phyloP scores from a whole-genome alignment of 2,113 vertebrate genomes.

The Ahaetulla prasina region DNA sequence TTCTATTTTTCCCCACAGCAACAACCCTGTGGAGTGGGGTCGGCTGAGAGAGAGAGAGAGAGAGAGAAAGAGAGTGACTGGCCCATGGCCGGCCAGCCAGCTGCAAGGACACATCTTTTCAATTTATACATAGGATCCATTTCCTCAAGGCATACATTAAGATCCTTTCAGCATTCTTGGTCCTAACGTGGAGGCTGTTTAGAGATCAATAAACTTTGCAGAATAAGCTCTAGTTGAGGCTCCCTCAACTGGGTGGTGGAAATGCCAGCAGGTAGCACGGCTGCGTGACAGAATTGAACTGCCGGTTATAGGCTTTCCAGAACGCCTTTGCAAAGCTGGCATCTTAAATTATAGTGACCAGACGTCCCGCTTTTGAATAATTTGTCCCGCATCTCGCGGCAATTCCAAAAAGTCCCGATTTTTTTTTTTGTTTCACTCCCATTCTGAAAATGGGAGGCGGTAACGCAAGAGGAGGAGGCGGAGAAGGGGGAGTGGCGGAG shows the following conservation, averaged over 20 bases:
- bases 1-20: neutral
- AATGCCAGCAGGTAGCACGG: neutral
- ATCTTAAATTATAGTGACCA: no score
- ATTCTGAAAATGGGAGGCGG: no score
- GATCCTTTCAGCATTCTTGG: neutral
- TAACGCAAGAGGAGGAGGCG: no score
- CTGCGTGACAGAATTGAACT: neutral
- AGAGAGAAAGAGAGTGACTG: neutral
- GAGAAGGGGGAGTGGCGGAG: no score
- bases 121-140: neutral
- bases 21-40: neutral
- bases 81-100: neutral
- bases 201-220: neutral
- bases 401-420: no score
- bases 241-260: neutral
- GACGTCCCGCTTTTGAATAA: no score
- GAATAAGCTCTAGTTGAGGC: neutral
- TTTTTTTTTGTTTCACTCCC: no score
- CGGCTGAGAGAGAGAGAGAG: no score
- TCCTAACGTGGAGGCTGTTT: neutral
- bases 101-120: neutral
- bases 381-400: no score
- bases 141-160: neutral
- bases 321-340: neutral
- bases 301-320: neutral